A percentile compares a stretch with the other conserved stretches of the same genome.
Evolutionary conservation across 2,888 invertebrate species (phyloP).

Genomic region (Acleris cristana): DNA sequence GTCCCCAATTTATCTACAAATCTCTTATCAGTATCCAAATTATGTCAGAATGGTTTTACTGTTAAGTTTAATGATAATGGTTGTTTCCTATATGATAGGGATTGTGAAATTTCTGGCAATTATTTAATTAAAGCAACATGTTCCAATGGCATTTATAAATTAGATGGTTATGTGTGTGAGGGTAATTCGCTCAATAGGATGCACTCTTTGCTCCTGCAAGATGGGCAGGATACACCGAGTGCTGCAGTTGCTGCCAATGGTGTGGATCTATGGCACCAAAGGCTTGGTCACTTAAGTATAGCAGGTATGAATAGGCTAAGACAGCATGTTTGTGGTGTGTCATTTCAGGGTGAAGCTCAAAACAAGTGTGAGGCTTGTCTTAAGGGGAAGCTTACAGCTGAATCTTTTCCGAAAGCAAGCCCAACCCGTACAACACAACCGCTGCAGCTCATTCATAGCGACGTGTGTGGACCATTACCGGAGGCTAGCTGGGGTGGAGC

Average conservation of each 20-base stretch:
- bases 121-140: slow-evolving; percentile 4
- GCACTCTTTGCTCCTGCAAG: slow-evolving; percentile 14
- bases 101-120: slow-evolving; percentile 10
- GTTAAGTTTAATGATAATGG: slow-evolving; percentile 7
- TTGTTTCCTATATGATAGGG: slow-evolving; percentile 2
- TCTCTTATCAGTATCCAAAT: not conserved
- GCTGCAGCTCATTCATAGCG: slow-evolving; percentile 1
- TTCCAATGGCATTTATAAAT: slow-evolving; percentile 9
- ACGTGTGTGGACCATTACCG: not conserved
- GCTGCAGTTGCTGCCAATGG: slow-evolving; percentile 1
- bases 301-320: slow-evolving; percentile 3
- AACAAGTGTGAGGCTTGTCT: slow-evolving; percentile 2
- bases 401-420: not conserved
- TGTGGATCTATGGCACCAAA: not conserved
- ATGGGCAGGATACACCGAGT: slow-evolving; percentile 9
- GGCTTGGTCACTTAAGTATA: slow-evolving; percentile 1
- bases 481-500: not conserved
- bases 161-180: not conserved
- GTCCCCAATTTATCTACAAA: slow-evolving; percentile 7
- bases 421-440: not conserved
- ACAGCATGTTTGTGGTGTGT: not conserved
- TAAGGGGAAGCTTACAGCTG: not conserved
- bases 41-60: slow-evolving; percentile 2
- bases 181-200: not conserved
- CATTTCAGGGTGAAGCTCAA: not conserved